Evolutionary conservation across 2,888 invertebrate genomes (phyloP), one percentile per base, ranked within the genome.

Genomic region (Sarcophaga caerulescens): DNA sequence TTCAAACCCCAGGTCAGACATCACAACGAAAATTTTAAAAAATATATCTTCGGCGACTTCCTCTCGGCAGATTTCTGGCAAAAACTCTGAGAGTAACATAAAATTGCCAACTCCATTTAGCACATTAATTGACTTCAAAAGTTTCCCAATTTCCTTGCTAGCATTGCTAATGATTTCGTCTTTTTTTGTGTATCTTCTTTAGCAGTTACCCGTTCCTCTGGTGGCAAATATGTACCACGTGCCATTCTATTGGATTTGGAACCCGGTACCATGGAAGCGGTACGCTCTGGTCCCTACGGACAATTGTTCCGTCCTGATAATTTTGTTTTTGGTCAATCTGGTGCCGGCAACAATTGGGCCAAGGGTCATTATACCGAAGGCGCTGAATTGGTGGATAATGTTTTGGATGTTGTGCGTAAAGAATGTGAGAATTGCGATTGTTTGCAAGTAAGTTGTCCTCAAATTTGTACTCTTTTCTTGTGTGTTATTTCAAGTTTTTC

Each of bases 341-440:
- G 96, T 12, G 96, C 96, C 19, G 96, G 96, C 92, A 96, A 94
- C 93, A 96, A 92, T 94, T 96, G 91, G 94, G 96, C 96, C 25
- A 96, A 95, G 92, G 97, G 98, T n/a, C 97, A 98, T 91, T 98
- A 98, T 93, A 98, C 98, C 23, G 98, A 98, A 93, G 98, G 98
- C 80, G 98, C 95, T 89, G 98, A 96, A 93, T 94, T 96, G 92
- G 97, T 95, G 91, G 98, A 97, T 94, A 95, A 98, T 63, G 97
- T 97, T 2, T 94, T 97, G 89, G 97, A 97, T 93, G 97, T 97
- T 52, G 97, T 97, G 25, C 94, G 97, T 88, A 97, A 97, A 92
- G 97, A 97, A 93, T 97, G 96, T 92, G 98, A 98, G 94, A 95
- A 97, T 94, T 96, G 98, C 94, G 99, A 99, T 93, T 98, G 98